Conservation (phyloP, 2,888 invertebrate genomes). For the Opisthograptis luteolata region DNA sequence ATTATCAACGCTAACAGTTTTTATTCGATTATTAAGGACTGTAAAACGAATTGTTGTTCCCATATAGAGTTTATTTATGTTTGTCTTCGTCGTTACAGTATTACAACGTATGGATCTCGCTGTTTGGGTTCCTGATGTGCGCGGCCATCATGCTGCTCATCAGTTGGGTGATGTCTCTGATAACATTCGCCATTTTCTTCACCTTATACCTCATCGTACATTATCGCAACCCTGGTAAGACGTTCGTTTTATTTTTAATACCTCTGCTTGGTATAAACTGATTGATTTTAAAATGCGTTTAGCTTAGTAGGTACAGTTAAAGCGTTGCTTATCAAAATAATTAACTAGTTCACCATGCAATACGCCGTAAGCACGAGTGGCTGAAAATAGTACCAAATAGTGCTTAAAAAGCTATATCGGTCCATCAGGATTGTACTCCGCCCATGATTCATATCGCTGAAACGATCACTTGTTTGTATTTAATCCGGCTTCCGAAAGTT, state of each 20-base stretch:
- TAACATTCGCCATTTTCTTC: slow-evolving; percentile 94
- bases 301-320: no score
- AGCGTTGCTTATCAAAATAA: no score
- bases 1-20: no score
- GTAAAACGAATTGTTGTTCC: no score
- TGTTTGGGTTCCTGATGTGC: slow-evolving; percentile 92
- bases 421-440: slow-evolving; percentile 45
- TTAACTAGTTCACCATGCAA: no score
- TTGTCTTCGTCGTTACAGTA: slow-evolving; percentile 85
- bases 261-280: background rate
- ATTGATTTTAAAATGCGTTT: background rate
- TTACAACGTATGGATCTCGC: slow-evolving; percentile 96
- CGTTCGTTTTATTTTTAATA: background rate
- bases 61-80: no score
- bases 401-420: slow-evolving; percentile 53
- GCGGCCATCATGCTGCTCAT: slow-evolving; percentile 97
- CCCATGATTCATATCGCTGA: slow-evolving; percentile 43
- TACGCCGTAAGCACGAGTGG: slow-evolving; percentile 3
- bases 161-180: slow-evolving; percentile 96
- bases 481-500: slow-evolving; percentile 47
- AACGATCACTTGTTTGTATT: slow-evolving; percentile 45
- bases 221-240: slow-evolving; percentile 94
- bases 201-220: slow-evolving; percentile 96
- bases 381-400: slow-evolving; percentile 49
- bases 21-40: no score